Percentiles rank a stretch among this genome's conserved stretches.
These are phyloP conservation scores for Pseudoips prasinana DNA, from an alignment of 2,888 invertebrate genomes.

Conservation along the genomic window DNA sequence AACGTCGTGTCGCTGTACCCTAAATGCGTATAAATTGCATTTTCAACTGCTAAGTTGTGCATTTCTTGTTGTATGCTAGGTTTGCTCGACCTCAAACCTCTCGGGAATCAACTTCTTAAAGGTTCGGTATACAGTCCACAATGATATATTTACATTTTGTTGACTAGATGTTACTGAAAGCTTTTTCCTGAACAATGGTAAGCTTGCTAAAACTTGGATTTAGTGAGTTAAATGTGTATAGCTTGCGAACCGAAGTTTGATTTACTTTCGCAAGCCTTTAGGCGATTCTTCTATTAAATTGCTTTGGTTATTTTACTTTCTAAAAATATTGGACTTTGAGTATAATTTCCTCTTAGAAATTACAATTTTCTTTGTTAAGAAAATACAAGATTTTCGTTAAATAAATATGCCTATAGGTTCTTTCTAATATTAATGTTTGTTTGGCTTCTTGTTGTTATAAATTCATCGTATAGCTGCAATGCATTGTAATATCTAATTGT, in stretches of 20 bases:
- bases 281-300: no score
- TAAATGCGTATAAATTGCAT: constrained; percentile 40
- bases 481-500: no score
- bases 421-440: no score
- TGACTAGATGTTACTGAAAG: constrained; percentile 16
- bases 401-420: no score
- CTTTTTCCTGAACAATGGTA: constrained; percentile 6
- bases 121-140: constrained; percentile 12
- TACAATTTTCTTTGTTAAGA: no score
- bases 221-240: constrained; percentile 9
- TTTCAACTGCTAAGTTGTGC: constrained; percentile 42
- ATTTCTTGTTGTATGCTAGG: constrained; percentile 36
- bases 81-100: constrained; percentile 21
- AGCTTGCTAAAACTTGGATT: constrained; percentile 4
- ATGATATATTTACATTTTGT: constrained; percentile 25
- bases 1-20: constrained; percentile 24
- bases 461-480: no score
- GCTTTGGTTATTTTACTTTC: no score
- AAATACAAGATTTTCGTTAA: no score
- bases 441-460: no score
- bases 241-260: constrained; percentile 5
- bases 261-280: constrained; percentile 10
- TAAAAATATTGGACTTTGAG: no score
- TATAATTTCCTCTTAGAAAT: no score
- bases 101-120: constrained; percentile 28